Percentiles rank a stretch among this genome's conserved stretches.
Evolutionary conservation across 2,888 invertebrate species (phyloP).

Genomic region (Nysson spinosus): DNA sequence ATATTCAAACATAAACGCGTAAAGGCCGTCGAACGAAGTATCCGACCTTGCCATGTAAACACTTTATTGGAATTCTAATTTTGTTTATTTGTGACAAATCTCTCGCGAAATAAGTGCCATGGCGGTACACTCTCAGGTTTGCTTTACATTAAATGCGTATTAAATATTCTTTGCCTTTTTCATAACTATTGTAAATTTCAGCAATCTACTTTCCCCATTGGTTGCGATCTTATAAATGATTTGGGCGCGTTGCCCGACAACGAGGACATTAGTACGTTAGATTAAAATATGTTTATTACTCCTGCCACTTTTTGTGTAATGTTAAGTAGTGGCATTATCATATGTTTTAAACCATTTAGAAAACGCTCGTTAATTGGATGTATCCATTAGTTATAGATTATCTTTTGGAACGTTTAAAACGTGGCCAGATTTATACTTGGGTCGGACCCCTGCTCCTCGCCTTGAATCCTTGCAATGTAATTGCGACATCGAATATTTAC

Average conservation of each 20-base stretch:
- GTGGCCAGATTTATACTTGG: conserved; percentile 75
- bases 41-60: conserved; percentile 35
- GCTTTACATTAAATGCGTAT: too few relatives aligned
- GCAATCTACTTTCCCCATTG: conserved; percentile 44
- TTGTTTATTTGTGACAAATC: conserved; percentile 12
- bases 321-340: too few relatives aligned
- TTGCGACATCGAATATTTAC: conserved; percentile 53
- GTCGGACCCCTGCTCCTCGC: conserved; percentile 75
- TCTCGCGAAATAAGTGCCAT: conserved; percentile 10
- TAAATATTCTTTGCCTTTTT: too few relatives aligned
- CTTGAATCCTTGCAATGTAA: conserved; percentile 70
- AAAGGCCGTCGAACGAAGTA: not conserved
- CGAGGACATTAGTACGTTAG: conserved; percentile 55
- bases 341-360: too few relatives aligned
- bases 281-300: not conserved
- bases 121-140: conserved; percentile 23
- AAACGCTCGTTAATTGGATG: too few relatives aligned
- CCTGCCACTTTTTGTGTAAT: too few relatives aligned
- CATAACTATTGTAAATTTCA: conserved; percentile 35
- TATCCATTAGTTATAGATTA: conserved; percentile 69
- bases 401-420: conserved; percentile 68
- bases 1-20: conserved; percentile 11
- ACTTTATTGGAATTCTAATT: conserved; percentile 11
- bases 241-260: conserved; percentile 59
- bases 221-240: conserved; percentile 60